These are phyloP conservation scores for Drosophila ogumai DNA, from an alignment of 1,140 invertebrate genomes.

Conservation along the genomic window DNA sequence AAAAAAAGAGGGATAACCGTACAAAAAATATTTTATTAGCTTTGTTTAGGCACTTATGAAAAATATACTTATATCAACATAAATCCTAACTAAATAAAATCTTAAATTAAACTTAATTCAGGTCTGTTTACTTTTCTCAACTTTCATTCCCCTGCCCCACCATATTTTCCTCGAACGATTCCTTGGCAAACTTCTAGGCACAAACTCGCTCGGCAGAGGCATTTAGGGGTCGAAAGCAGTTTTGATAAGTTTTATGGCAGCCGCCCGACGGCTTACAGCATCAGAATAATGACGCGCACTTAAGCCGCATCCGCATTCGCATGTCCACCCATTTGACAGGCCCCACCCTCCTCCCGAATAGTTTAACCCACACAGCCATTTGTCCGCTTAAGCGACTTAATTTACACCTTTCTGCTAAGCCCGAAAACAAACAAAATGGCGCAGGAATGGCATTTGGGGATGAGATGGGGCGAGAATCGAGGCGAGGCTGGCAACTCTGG, in stretches of 20 bases:
- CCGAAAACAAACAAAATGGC: constrained; percentile 64
- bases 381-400: constrained; percentile 74
- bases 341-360: constrained; percentile 7
- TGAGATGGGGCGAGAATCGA: constrained; percentile 12
- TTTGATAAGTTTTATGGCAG: constrained; percentile 66
- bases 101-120: not conserved
- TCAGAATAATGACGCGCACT: constrained; percentile 69
- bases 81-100: not conserved
- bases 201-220: constrained; percentile 4
- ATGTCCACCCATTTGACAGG: constrained; percentile 15
- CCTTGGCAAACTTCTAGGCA: constrained; percentile 1
- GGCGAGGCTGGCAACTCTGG: constrained; percentile 30
- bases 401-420: constrained; percentile 77
- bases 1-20: no score
- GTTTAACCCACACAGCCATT: constrained; percentile 44
- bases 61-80: not conserved
- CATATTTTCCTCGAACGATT: not conserved
- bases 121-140: not conserved
- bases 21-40: no score
- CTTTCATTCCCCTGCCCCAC: not conserved
- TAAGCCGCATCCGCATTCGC: constrained; percentile 46
- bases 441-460: constrained; percentile 8
- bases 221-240: constrained; percentile 31
- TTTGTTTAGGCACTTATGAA: not conserved
- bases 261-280: constrained; percentile 40